Evolutionary conservation across 2,888 invertebrate species (phyloP).

Genomic region (Bruchidius siliquastri): DNA sequence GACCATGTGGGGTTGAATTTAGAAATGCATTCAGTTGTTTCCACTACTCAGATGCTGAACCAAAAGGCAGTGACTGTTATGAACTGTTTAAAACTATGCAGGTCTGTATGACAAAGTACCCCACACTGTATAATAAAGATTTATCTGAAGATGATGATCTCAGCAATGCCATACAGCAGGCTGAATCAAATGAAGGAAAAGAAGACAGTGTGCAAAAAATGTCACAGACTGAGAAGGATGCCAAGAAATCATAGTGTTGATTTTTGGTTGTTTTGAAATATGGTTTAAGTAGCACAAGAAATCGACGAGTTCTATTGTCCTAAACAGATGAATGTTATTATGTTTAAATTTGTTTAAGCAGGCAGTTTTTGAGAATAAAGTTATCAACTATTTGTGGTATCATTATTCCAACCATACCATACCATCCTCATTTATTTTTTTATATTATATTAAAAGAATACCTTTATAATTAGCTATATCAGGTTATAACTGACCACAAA

Average conservation of each 20-base stretch:
- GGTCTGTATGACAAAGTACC: constrained; percentile 82
- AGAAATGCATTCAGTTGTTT: constrained; percentile 93
- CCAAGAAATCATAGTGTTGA: background rate
- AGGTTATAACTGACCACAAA: too few relatives aligned
- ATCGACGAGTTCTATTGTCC: background rate
- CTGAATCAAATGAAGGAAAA: background rate
- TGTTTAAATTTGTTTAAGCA: background rate
- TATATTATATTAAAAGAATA: too few relatives aligned
- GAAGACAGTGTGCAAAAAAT: background rate
- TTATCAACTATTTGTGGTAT: background rate
- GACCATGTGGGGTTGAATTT: constrained; percentile 91
- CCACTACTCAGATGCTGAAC: constrained; percentile 83
- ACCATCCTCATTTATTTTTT: too few relatives aligned
- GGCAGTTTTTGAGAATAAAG: background rate
- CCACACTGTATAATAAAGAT: constrained; percentile 75
- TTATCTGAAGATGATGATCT: constrained; percentile 58
- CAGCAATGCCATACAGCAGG: background rate
- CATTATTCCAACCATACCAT: too few relatives aligned
- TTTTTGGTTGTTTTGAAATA: background rate
- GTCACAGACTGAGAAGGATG: background rate
- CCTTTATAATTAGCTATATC: too few relatives aligned
- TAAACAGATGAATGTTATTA: background rate
- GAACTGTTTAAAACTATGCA: constrained; percentile 89
- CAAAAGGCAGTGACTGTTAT: constrained; percentile 87
- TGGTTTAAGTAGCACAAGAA: background rate